Conservation (phyloP, 2,113 vertebrate species). For the Xiphorhynchus elegans region DNA sequence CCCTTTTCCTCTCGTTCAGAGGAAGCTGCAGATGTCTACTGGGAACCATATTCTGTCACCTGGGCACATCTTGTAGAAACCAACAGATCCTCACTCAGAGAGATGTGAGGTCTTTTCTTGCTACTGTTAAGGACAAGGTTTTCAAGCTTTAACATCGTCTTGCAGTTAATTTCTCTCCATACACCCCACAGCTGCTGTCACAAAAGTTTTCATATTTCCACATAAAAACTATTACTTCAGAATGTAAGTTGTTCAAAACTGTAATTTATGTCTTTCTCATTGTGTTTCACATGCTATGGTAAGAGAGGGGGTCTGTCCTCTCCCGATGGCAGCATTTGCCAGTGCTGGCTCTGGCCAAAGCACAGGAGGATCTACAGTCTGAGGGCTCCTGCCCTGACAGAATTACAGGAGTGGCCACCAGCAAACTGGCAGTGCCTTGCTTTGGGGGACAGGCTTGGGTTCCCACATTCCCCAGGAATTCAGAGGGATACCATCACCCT, state of each 20-base stretch:
- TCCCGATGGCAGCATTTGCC: neutral
- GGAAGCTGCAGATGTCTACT: neutral
- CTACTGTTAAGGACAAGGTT: neutral
- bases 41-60: neutral
- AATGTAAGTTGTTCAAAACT: neutral
- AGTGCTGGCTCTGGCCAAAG: neutral
- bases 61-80: neutral
- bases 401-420: neutral
- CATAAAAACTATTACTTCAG: neutral
- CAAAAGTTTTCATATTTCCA: neutral
- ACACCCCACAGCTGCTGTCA: fast-evolving
- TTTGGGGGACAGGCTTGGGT: neutral
- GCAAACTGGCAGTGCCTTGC: neutral
- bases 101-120: neutral
- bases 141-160: neutral
- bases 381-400: neutral
- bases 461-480: neutral
- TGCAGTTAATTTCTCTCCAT: neutral
- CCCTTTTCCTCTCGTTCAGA: neutral
- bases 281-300: neutral
- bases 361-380: neutral
- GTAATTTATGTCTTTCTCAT: neutral
- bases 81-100: neutral
- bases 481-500: neutral
- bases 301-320: neutral